These are phyloP conservation scores for Ctenoplectra terminalis DNA, from an alignment of 1,140 invertebrate species.

Conservation along the genomic window DNA sequence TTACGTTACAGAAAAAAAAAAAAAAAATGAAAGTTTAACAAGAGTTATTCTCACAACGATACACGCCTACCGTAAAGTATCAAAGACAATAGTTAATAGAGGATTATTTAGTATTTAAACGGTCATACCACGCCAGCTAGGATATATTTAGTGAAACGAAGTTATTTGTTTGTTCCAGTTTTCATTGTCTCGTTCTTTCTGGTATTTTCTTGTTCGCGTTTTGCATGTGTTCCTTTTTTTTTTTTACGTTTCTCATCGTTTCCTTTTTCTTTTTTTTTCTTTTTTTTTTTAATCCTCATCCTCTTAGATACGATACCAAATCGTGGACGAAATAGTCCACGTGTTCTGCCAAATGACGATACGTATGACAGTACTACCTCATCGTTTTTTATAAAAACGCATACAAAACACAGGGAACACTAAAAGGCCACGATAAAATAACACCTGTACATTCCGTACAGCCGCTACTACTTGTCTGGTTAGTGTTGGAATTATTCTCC, in stretches of 20 bases:
- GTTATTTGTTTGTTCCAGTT: conserved; percentile 18
- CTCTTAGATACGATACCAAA: conserved; percentile 21
- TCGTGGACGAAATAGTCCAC: conserved; percentile 36
- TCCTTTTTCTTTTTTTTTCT: background rate
- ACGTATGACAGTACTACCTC: conserved; percentile 79
- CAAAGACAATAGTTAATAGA: conserved; percentile 77
- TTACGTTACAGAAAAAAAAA: conserved; percentile 41
- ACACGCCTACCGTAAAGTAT: conserved; percentile 61
- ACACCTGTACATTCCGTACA: conserved; percentile 69
- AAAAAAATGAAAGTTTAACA: conserved; percentile 44
- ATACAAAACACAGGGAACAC: conserved; percentile 66
- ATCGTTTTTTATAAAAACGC: conserved; percentile 68
- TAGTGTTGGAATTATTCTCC: conserved; percentile 55
- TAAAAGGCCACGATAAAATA: conserved; percentile 55
- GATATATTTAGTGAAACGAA: conserved; percentile 35
- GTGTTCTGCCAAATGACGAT: conserved; percentile 71
- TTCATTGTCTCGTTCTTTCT: conserved; percentile 13
- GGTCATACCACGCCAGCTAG: conserved; percentile 34
- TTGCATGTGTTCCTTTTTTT: conserved; percentile 1
- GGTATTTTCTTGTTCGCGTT: conserved; percentile 2
- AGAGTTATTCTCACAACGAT: conserved; percentile 65
- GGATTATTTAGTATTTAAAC: conserved; percentile 77
- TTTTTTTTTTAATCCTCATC: background rate
- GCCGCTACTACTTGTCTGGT: conserved; percentile 57
- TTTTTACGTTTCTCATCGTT: conserved; percentile 19